These are phyloP conservation scores for Henicopernis longicauda DNA, from an alignment of 2,113 vertebrate species.

Conservation along the genomic window DNA sequence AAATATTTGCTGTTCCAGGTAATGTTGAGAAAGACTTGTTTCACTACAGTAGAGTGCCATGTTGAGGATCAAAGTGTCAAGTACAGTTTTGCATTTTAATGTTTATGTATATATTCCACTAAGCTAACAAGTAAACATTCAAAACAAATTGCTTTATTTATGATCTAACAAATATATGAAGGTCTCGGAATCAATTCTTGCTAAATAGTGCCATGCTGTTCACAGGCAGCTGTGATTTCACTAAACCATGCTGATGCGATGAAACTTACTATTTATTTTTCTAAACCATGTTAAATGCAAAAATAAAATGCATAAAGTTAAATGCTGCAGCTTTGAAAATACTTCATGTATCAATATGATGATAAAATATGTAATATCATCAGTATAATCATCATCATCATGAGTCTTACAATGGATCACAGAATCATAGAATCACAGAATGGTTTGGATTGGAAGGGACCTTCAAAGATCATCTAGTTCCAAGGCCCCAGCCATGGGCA, in stretches of 20 bases:
- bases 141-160: background rate
- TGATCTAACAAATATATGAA: background rate
- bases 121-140: background rate
- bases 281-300: background rate
- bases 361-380: background rate
- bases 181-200: background rate
- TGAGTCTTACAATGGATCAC: background rate
- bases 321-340: background rate
- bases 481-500: rapidly evolving
- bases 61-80: conserved; percentile 5
- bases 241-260: background rate
- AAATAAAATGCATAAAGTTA: background rate
- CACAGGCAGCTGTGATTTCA: background rate
- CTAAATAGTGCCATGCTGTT: background rate
- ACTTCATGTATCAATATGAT: background rate
- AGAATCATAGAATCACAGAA: background rate
- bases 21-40: background rate
- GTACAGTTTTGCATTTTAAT: background rate
- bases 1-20: background rate
- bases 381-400: background rate
- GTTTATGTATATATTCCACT: background rate
- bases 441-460: background rate
- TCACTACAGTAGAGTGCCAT: background rate
- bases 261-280: background rate
- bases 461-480: background rate